Base-by-base conservation (phyloP, 2,113 vertebrate genomes). In the Galemys pyrenaicus region DNA sequence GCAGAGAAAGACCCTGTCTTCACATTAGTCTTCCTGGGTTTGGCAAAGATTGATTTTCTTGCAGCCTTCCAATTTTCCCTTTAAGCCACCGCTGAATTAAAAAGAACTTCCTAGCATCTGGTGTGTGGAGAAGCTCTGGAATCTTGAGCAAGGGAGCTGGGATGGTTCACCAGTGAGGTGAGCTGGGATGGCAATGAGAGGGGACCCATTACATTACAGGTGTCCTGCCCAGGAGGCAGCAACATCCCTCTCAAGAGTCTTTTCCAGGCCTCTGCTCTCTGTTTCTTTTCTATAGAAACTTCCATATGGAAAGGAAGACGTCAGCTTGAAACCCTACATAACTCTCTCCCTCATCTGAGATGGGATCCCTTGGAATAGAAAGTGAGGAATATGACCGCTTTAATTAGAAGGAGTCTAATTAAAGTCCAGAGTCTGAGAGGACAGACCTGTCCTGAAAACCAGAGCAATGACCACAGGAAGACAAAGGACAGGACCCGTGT, bases 181-280 rank as follows among this genome's bases (percentile, higher is more conserved):
- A 4, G 68, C 37, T n/a, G 41, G 12, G 5, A 77, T 3, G 0
- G 0, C 10, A 37, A 68, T 15, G 81, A 7, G n/a, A 32, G 58
- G 19, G 16, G 32, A n/a, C 51, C 28, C 1, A 5, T 10, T 8
- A 5, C 9, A 4, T 17, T 9, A 41, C 35, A 64, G 9, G 44
- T 44, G 22, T 35, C 20, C 73, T 9, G 12, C 24, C 16, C 17
- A 30, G 28, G 70, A 87, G 41, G 24, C 30, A 68, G 30, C 10
- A 51, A 51, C 15, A 44, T 2, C 37, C n/a, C 22, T 71, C 39
- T 60, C 22, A 16, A 64, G 19, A 67, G 24, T 13, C 46, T 26
- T 22, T n/a, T 46, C 4, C 19, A 56, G 16, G 9, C 30, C 44
- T 32, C 13, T 35, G 30, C 13, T n/a, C 9, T 35, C 9, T 32